These are phyloP conservation scores for Andrena haemorrhoa DNA, from an alignment of 2,888 invertebrate genomes.

Conservation along the genomic window DNA sequence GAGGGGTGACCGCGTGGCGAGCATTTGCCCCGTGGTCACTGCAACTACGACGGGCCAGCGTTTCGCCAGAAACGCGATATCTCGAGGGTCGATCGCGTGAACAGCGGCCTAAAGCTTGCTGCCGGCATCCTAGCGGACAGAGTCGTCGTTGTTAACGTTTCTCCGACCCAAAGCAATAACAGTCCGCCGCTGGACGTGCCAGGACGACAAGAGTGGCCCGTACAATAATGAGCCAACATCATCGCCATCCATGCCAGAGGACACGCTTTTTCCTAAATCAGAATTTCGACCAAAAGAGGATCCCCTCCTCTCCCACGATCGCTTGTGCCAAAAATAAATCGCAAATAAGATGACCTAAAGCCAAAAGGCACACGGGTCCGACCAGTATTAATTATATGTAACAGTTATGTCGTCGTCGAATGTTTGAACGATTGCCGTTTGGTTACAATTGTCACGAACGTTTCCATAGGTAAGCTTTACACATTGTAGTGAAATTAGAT, in stretches of 20 bases:
- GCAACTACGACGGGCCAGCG: constrained; percentile 72
- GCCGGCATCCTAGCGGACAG: neutral
- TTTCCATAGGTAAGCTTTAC: constrained; percentile 48
- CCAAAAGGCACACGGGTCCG: constrained; percentile 45
- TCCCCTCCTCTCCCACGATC: constrained; percentile 22
- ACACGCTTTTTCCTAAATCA: neutral
- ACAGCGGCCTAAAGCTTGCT: constrained; percentile 27
- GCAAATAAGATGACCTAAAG: constrained; percentile 15
- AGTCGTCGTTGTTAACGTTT: constrained; percentile 7
- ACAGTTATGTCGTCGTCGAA: constrained; percentile 18
- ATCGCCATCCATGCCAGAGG: neutral
- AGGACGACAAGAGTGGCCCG: constrained; percentile 12
- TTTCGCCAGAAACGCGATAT: constrained; percentile 37
- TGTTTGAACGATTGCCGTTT: constrained; percentile 55
- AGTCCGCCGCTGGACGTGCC: constrained; percentile 24
- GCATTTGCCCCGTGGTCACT: constrained; percentile 79
- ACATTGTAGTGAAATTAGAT: constrained; percentile 51
- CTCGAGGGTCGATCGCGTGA: constrained; percentile 27
- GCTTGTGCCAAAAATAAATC: constrained; percentile 54
- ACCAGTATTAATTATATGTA: constrained; percentile 66
- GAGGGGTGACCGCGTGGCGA: constrained; percentile 76
- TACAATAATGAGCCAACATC: neutral
- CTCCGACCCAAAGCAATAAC: constrained; percentile 30
- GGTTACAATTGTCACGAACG: constrained; percentile 48
- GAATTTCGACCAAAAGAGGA: constrained; percentile 15